Percentiles rank a stretch among this genome's conserved stretches.
These are phyloP conservation scores for Wiebesia pumilae DNA, from an alignment of 1,140 invertebrate genomes.

Conservation along the genomic window DNA sequence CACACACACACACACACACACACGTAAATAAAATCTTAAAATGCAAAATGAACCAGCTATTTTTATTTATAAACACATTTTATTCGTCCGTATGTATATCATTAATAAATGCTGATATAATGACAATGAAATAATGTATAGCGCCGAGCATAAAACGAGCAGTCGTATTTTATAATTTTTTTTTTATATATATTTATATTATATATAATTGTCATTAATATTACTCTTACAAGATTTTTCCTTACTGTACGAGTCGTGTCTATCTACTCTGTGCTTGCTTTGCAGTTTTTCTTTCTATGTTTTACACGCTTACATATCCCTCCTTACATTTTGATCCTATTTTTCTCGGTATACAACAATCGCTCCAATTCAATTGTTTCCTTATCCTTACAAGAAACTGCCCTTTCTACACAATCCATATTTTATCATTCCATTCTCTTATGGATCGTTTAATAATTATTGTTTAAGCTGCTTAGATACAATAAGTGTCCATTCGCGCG, in stretches of 20 bases:
- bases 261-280: conserved; percentile 68
- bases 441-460: conserved; percentile 64
- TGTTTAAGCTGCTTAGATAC: conserved; percentile 69
- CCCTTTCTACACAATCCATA: conserved; percentile 63
- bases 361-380: neutral
- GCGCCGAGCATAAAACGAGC: conserved; percentile 73
- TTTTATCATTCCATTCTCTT: conserved; percentile 58
- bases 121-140: conserved; percentile 73
- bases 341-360: conserved; percentile 23
- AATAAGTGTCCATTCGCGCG: conserved; percentile 57
- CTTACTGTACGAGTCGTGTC: conserved; percentile 69
- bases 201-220: conserved; percentile 70
- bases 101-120: conserved; percentile 73
- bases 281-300: conserved; percentile 59
- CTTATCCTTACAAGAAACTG: conserved; percentile 54
- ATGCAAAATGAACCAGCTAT: neutral
- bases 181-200: conserved; percentile 52
- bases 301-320: conserved; percentile 48
- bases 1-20: no score
- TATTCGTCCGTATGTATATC: conserved; percentile 73
- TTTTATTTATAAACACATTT: conserved; percentile 75
- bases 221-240: conserved; percentile 65
- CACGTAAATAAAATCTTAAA: no score
- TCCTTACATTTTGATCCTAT: conserved; percentile 44
- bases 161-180: conserved; percentile 65